Base-by-base conservation (phyloP, 1,140 invertebrate species). In the Brachionus asplanchnoidis region DNA sequence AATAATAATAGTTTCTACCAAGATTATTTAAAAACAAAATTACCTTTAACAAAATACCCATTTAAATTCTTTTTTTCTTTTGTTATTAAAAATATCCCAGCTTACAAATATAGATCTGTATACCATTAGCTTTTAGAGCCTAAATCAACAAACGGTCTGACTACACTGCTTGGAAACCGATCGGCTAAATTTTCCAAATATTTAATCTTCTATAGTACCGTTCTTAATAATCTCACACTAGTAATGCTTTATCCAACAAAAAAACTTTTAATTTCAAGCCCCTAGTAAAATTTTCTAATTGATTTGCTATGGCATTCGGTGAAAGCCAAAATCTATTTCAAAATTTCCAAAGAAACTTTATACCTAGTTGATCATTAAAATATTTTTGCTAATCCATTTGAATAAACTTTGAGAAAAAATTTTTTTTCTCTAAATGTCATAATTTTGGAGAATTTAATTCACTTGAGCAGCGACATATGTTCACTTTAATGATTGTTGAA, bases 1-100 rank as follows among this genome's bases (percentile, higher is more conserved):
- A 60, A 17, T 20, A 60, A 60, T 20, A 60, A 60, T 20, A 60
- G 53, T 60, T 20, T 60, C 53, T 60, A 60, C 6, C 6, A 60
- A 23, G 53, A 60, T 60, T 60, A 60, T 60, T 60, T 60, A 60
- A 60, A 60, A 60, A 60, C 53, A 60, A 60, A 60, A 60, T 60
- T 60, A 60, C 53, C 53, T 60, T 60, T 60, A 60, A 60, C 23
- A 60, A 60, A 60, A 60, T 60, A 60, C 53, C 53, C 53, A 60
- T 60, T 60, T 20, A 60, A 60, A 60, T 60, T 53, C 40, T n/a
- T 36, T 53, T 50, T 20, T 60, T 60, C 53, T 60, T 20, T 60
- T 60, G 53, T 60, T 60, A 60, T 60, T 60, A 60, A 60, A 60
- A 60, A 26, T 60, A 60, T 60, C 53, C 5, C 9, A 9, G 53